Evolutionary conservation across 2,113 vertebrate genomes (phyloP).

Genomic region (Orcinus orca): DNA sequence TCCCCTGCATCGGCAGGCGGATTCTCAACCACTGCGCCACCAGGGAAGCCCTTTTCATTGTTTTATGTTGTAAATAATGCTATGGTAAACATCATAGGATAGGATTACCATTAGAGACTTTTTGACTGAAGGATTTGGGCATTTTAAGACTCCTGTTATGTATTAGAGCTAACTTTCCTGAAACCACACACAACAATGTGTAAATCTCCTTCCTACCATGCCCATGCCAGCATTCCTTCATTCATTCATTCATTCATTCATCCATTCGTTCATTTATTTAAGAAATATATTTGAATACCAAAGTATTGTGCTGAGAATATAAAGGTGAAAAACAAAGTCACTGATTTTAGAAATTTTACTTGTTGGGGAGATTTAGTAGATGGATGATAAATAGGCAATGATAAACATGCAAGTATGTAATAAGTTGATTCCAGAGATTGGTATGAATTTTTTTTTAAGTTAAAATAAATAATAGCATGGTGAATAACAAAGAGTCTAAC

Average conservation of each 20-base stretch:
- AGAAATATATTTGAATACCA: background rate
- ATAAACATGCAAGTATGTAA: background rate
- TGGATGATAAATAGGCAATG: background rate
- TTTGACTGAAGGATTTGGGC: background rate
- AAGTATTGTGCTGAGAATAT: background rate
- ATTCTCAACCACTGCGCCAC: too few relatives aligned
- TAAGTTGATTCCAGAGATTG: background rate
- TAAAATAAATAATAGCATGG: background rate
- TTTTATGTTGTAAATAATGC: background rate
- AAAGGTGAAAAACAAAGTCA: background rate
- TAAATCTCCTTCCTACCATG: background rate
- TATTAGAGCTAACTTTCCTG: background rate
- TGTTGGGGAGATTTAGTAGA: background rate
- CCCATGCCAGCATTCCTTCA: background rate
- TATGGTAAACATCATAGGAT: background rate
- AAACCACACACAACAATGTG: background rate
- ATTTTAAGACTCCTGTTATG: background rate
- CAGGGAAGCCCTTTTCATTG: too few relatives aligned
- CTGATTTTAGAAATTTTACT: background rate
- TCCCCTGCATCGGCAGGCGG: too few relatives aligned
- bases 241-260: background rate
- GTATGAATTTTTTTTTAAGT: background rate
- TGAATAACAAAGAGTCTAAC: background rate
- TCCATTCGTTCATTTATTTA: background rate
- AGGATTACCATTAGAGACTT: background rate